phyloP scores from a whole-genome alignment of 2,888 invertebrate genomes.

The Cremastinae sp. region DNA sequence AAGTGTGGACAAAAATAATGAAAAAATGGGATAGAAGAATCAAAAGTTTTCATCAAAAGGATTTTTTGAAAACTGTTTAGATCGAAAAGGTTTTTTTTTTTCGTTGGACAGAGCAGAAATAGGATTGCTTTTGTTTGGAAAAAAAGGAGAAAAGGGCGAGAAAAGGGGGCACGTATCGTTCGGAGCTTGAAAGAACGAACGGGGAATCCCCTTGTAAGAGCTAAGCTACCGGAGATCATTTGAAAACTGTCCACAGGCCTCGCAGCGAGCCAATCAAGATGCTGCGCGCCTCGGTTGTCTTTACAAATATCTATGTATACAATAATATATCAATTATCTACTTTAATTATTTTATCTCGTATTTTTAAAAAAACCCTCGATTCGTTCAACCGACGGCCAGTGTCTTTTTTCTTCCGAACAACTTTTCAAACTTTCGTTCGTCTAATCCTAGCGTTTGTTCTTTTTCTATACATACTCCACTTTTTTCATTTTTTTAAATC shows the following conservation, averaged over 20 bases:
- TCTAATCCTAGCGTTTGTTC: conserved; percentile 62
- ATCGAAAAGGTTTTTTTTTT: no score
- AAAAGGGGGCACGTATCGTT: conserved; percentile 65
- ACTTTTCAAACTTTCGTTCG: conserved; percentile 65
- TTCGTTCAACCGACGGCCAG: conserved; percentile 68
- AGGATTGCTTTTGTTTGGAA: conserved; percentile 8
- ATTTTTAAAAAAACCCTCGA: conserved; percentile 70
- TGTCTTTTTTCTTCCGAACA: conserved; percentile 50
- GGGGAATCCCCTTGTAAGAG: conserved; percentile 77
- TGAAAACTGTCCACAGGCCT: conserved; percentile 80
- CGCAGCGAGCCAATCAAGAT: conserved; percentile 80
- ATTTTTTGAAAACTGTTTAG: no score
- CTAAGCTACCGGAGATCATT: conserved; percentile 81
- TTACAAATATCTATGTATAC: conserved; percentile 17
- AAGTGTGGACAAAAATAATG: neutral
- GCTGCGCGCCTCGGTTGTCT: conserved; percentile 77
- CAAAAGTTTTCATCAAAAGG: no score
- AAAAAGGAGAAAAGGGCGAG: conserved; percentile 7
- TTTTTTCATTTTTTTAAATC: conserved; percentile 46
- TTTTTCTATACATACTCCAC: conserved; percentile 47
- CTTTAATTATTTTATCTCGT: conserved; percentile 75
- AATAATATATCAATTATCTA: conserved; percentile 77
- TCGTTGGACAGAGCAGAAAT: conserved; percentile 46
- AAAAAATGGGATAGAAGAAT: neutral
- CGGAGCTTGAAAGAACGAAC: conserved; percentile 69